A percentile compares a stretch with the other conserved stretches of the same genome.
Evolutionary conservation across 2,113 vertebrate genomes (phyloP).

Genomic region (Odontophorus gujanensis): DNA sequence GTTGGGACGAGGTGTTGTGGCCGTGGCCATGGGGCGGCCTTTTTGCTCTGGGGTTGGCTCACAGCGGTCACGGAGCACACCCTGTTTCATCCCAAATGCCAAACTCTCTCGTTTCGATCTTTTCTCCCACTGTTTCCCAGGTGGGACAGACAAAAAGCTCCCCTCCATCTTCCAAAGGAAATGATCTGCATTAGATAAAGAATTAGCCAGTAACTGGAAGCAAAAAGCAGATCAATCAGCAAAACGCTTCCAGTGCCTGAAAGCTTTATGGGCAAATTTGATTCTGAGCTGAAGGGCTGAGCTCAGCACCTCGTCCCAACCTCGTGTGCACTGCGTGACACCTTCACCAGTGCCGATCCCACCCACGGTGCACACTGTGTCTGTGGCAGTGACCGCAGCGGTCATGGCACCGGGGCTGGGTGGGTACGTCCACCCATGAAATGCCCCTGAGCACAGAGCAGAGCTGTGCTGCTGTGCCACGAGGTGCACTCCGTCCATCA

Average conservation of each 20-base stretch:
- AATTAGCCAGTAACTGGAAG: not conserved
- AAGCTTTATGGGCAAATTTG: not conserved
- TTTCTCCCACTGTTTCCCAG: not conserved
- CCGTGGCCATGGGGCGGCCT: too few species aligned
- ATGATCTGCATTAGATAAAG: not conserved
- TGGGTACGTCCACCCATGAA: not conserved
- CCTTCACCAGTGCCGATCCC: too few species aligned
- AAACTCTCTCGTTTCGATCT: not conserved
- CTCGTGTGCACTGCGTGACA: too few species aligned
- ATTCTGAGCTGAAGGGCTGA: not conserved
- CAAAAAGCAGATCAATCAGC: not conserved
- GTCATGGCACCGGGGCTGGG: not conserved
- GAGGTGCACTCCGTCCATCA: not conserved
- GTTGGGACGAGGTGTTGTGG: not conserved
- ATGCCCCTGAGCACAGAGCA: not conserved
- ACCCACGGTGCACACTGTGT: too few species aligned
- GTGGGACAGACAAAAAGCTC: not conserved
- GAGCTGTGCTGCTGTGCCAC: not conserved
- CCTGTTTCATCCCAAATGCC: rapidly evolving
- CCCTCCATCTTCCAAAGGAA: not conserved
- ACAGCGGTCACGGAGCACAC: too few species aligned
- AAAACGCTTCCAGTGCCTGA: not conserved
- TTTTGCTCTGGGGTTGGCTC: not conserved
- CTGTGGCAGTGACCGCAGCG: too few species aligned
- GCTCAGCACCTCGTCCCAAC: not conserved